Evolutionary conservation across 2,113 vertebrate genomes (phyloP), one percentile per base, ranked within the genome.

Genomic region (Paracanthobrama guichenoti): DNA sequence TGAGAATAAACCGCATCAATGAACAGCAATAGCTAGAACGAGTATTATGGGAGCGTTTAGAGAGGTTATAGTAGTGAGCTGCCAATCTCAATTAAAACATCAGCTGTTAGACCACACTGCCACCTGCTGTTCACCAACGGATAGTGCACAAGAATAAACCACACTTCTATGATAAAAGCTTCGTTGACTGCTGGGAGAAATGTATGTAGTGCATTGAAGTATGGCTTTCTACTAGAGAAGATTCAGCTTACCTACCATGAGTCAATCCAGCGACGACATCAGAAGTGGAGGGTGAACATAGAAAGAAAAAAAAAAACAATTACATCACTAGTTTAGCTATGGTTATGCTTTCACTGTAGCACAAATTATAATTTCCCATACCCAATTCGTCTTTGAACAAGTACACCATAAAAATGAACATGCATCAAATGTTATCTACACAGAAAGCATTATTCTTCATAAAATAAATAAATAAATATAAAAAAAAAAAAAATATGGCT

Each of bases 161-260:
- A 2, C 1, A 13, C 39, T 44, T 62, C n/a, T n/a, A 55, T n/a
- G 18, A 62, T 16, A 9, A 46, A 62, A 26, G 14, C 2, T 26
- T n/a, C 46, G 16, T 35, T 18, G 46, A 16, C 42, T 53, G 59
- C 42, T 62, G 11, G 39, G 24, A 20, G 16, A 6, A 76, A 74
- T 42, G 10, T n/a, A 66, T 50, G 42, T 46, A 22, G 26, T 69
- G 35, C 35, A 69, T 6, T 42, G 8, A 39, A 42, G n/a, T 12
- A 16, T 1, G 13, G 5, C 6, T 46, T 72, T 72, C 18, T 50
- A 2, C 50, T 3, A 10, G 16, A 3, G 4, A 5, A 48, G 5
- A 1, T n/a, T 79, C 73, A 72, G 86, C 93, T 93, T 93, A 93
- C 93, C 93, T 94, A 88, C 42, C 82, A 85, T 5, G 39, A 2